These are phyloP conservation scores for Rhea americana DNA, from an alignment of 2,113 vertebrate genomes.

Conservation along the genomic window DNA sequence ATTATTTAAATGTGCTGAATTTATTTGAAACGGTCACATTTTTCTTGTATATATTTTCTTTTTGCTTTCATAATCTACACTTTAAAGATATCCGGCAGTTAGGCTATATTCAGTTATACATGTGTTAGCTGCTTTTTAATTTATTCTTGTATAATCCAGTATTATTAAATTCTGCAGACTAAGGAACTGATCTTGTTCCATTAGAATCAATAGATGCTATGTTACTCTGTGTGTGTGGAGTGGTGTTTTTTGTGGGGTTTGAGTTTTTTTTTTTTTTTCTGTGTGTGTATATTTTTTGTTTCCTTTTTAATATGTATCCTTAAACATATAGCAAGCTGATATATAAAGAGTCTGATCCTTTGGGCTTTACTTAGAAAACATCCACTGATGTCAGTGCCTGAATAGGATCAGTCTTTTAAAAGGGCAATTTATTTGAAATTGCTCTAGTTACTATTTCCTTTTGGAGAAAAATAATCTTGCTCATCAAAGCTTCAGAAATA, in stretches of 20 bases:
- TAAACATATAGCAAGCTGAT: background rate
- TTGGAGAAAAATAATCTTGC: slow-evolving; percentile 26
- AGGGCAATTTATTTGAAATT: slow-evolving; percentile 36
- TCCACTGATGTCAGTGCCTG: background rate
- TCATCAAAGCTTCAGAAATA: slow-evolving; percentile 20
- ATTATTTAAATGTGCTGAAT: slow-evolving; percentile 62
- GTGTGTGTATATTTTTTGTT: too few relatives aligned
- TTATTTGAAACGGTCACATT: slow-evolving; percentile 43
- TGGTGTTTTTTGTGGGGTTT: background rate
- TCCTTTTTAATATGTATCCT: background rate
- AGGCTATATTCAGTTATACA: background rate
- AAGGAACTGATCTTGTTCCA: background rate
- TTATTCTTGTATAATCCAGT: slow-evolving; percentile 15
- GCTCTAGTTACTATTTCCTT: slow-evolving; percentile 27
- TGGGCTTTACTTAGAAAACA: slow-evolving; percentile 25
- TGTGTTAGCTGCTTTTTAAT: slow-evolving; percentile 17
- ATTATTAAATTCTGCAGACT: slow-evolving; percentile 22
- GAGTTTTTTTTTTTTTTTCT: background rate
- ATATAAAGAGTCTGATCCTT: background rate
- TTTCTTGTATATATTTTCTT: slow-evolving; percentile 28
- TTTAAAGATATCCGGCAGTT: slow-evolving; percentile 7
- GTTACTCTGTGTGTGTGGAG: background rate
- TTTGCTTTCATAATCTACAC: slow-evolving; percentile 6
- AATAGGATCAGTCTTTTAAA: slow-evolving; percentile 30
- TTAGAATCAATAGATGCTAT: slow-evolving; percentile 17